Evolutionary conservation across 2,797 vertebrate genomes (phyloP).

Genomic region (Picus viridis): DNA sequence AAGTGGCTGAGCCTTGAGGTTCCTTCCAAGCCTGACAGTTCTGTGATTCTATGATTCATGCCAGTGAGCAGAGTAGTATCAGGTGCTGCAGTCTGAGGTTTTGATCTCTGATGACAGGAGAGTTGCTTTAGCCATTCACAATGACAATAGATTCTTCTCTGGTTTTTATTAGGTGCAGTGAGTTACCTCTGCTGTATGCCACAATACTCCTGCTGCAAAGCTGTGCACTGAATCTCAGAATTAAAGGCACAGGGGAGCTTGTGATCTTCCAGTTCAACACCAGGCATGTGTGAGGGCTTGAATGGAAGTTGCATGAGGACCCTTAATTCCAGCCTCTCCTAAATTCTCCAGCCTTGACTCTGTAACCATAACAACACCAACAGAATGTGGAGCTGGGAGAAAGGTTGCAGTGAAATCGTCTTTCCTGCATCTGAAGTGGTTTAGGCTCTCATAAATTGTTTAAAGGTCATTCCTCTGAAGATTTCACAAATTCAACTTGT

Average conservation of each 20-base stretch:
- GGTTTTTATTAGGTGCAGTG: not conserved
- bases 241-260: not conserved
- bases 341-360: conserved; percentile 20
- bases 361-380: conserved; percentile 50
- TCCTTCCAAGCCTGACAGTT: no score
- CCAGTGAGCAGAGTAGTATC: not conserved
- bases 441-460: conserved; percentile 36
- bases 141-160: not conserved
- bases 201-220: not conserved
- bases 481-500: conserved; percentile 35
- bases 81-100: not conserved
- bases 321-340: conserved; percentile 3
- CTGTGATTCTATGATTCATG: no score
- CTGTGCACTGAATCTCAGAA: not conserved
- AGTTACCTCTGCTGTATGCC: not conserved
- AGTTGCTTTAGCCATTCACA: not conserved
- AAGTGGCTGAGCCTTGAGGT: no score
- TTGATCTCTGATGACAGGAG: not conserved
- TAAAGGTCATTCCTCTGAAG: conserved; percentile 49
- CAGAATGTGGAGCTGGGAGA: not conserved
- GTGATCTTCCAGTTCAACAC: not conserved
- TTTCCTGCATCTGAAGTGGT: conserved; percentile 37
- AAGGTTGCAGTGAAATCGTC: conserved; percentile 27
- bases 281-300: not conserved
- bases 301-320: not conserved